Base-by-base conservation (phyloP, 2,797 vertebrate genomes). In the Tenualosa thibaudeaui region DNA sequence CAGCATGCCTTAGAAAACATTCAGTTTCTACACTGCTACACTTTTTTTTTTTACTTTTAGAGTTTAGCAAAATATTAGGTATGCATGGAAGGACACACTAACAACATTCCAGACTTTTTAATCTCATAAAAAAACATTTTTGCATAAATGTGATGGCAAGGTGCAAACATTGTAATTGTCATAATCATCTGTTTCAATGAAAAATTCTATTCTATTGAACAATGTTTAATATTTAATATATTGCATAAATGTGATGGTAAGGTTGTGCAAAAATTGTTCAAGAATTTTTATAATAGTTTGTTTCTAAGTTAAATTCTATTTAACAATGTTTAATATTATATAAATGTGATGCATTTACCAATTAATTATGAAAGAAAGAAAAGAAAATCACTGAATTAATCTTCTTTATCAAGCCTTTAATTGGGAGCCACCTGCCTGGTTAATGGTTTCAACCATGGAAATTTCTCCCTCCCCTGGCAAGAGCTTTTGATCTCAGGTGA, bases 301-400 rank as follows among this genome's bases (percentile, higher is more conserved):
- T 75, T 19, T 75, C 31, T 75, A 40, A 4, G 8, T 46, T 46
- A 7, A 22, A 78, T 78, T 78, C 12, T 46, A 43, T 78, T 46
- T 78, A 46, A 78, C 71, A 46, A 6, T 46, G 19, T 37, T 46
- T 37, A 78, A 78, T 46, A 22, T 46, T 15, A 46, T 40, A 78
- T 43, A 7, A 78, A 78, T 78, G 19, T 46, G 37, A 78, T 78
- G 71, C 71, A 78, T 46, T 43, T 19, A 17, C 10, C 40, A 1
- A 78, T 78, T 22, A 46, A 78, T 78, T 78, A 43, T 78, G 37
- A 78, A n/a, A n/a, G n/a, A n/a, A n/a, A n/a, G n/a, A n/a, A n/a
- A n/a, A 46, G 40, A n/a, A 78, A 78, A 46, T 40, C 65, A 15
- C 65, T 37, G 13, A 71, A 71, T 71, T 37, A 78, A 78, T 46